These are phyloP conservation scores for Therioaphis trifolii DNA, from an alignment of 2,888 invertebrate species.

Conservation along the genomic window DNA sequence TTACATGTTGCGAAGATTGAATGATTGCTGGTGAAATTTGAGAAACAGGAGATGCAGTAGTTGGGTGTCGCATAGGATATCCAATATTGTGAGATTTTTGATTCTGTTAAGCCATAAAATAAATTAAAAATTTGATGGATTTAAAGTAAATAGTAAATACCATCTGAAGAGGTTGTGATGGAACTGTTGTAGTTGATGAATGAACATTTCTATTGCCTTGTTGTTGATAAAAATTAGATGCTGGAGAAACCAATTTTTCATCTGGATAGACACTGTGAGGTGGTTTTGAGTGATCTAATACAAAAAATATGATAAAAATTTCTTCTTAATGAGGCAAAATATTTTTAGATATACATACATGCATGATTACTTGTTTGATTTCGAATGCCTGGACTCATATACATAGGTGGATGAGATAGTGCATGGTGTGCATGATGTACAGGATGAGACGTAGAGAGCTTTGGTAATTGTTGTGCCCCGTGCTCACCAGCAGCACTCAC, in stretches of 20 bases:
- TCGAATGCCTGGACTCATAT: conserved; percentile 50
- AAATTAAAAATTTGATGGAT: not conserved
- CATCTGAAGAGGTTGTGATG: conserved; percentile 42
- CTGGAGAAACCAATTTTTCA: not conserved
- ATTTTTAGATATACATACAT: conserved; percentile 33
- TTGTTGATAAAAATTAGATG: conserved; percentile 54
- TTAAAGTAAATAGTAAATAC: conserved; percentile 4
- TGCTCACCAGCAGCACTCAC: conserved; percentile 21
- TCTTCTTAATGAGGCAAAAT: not conserved
- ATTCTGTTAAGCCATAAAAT: not conserved
- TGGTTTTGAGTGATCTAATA: conserved; percentile 43
- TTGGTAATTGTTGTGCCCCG: conserved; percentile 10
- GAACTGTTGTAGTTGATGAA: not conserved
- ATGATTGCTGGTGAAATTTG: conserved; percentile 21
- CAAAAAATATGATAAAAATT: not conserved
- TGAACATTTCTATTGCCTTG: conserved; percentile 38
- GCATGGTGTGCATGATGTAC: conserved; percentile 7
- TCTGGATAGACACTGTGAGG: conserved; percentile 23
- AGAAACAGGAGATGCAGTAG: not conserved
- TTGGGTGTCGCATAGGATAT: conserved; percentile 43
- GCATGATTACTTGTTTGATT: conserved; percentile 44
- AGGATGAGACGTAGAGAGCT: conserved; percentile 24
- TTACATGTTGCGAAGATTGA: conserved; percentile 40
- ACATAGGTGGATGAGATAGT: conserved; percentile 42
- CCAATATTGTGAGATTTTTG: conserved; percentile 41